Evolutionary conservation across 2,888 invertebrate genomes (phyloP).

Genomic region (Polydrusus cervinus): DNA sequence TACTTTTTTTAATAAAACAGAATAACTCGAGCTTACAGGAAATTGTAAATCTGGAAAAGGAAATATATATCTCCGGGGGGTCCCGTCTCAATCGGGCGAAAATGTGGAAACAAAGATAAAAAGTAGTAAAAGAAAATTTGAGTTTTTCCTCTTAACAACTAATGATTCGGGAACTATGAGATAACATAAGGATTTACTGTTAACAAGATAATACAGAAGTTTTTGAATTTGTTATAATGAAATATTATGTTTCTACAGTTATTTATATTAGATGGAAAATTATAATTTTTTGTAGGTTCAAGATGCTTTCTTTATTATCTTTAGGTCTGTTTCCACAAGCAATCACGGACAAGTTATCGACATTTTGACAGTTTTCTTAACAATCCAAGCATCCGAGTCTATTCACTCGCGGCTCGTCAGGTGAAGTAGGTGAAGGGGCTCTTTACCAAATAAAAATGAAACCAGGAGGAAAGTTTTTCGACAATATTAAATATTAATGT

Average conservation of each 20-base stretch:
- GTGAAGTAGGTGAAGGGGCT: too few species aligned
- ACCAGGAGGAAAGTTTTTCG: too few species aligned
- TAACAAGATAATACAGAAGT: slow-evolving; percentile 11
- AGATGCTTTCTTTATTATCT: not conserved
- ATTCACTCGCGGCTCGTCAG: too few species aligned
- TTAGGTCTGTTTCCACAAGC: not conserved
- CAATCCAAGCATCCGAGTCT: too few species aligned
- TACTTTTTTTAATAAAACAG: slow-evolving; percentile 2
- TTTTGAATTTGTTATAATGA: slow-evolving; percentile 1
- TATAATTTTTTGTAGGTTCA: not conserved
- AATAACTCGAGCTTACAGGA: slow-evolving; percentile 21
- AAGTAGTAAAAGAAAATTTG: slow-evolving; percentile 32
- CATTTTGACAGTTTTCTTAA: too few species aligned
- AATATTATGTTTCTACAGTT: not conserved
- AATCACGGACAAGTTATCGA: too few species aligned
- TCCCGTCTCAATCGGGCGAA: slow-evolving; percentile 34
- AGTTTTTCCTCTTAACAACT: slow-evolving; percentile 27
- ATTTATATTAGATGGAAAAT: not conserved
- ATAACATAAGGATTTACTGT: slow-evolving; percentile 14
- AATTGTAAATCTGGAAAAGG: slow-evolving; percentile 23
- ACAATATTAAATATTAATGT: too few species aligned
- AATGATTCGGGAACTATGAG: slow-evolving; percentile 30
- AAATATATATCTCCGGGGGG: slow-evolving; percentile 38
- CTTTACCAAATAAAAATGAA: too few species aligned
- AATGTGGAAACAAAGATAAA: slow-evolving; percentile 33